These are phyloP conservation scores for Sebastes itinus DNA, from an alignment of 2,797 vertebrate species.

Conservation along the genomic window DNA sequence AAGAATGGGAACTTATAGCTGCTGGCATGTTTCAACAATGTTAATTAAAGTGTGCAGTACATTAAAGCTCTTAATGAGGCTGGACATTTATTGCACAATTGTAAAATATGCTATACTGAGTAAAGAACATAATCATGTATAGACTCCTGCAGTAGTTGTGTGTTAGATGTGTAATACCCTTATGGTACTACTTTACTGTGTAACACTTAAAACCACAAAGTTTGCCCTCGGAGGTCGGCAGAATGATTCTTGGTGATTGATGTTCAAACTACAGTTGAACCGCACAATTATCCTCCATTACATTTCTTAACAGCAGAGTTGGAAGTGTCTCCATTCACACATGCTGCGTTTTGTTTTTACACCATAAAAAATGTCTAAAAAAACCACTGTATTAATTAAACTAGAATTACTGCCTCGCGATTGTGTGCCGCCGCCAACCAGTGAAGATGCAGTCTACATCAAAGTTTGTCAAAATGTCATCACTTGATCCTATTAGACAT, in stretches of 20 bases:
- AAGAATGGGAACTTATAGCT: slow-evolving; percentile 22
- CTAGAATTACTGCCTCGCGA: too few species aligned
- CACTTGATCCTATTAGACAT: too few species aligned
- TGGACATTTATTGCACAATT: not conserved
- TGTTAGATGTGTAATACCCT: not conserved
- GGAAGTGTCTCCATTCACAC: not conserved
- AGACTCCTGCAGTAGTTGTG: not conserved
- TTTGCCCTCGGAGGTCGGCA: not conserved
- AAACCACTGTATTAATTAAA: not conserved
- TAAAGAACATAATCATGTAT: not conserved
- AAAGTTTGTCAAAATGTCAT: too few species aligned
- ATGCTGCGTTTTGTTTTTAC: not conserved
- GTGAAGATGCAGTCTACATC: too few species aligned
- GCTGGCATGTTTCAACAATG: slow-evolving; percentile 30
- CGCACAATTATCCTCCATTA: not conserved
- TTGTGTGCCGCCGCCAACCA: too few species aligned
- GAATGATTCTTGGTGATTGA: not conserved
- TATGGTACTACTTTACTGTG: not conserved
- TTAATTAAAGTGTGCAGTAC: slow-evolving; percentile 19
- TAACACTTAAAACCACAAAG: not conserved
- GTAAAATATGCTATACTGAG: not conserved
- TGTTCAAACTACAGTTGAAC: not conserved
- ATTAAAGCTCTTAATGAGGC: slow-evolving; percentile 20
- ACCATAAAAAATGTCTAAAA: not conserved
- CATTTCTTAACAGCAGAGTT: not conserved